Percentiles rank a stretch among this genome's conserved stretches.
Conservation (phyloP, 2,113 vertebrate species). For the Rhegmatorhina hoffmannsi region DNA sequence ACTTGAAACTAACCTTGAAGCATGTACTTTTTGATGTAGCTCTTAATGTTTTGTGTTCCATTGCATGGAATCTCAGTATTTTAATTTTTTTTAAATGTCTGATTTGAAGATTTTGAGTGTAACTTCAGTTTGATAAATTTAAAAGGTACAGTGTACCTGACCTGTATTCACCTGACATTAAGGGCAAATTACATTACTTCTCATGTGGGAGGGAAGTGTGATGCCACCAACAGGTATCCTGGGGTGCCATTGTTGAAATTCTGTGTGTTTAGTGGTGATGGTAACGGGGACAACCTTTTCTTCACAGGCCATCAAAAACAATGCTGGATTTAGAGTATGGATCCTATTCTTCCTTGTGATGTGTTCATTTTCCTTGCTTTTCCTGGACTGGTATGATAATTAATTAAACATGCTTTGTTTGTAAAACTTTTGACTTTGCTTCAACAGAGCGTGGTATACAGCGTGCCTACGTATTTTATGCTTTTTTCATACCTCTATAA, state of each 20-base stretch:
- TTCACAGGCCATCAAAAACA: conserved; percentile 95
- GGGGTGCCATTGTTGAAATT: not conserved
- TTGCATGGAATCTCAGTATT: not conserved
- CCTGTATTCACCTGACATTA: not conserved
- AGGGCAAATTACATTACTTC: not conserved
- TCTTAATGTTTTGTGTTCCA: not conserved
- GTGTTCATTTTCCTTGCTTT: conserved; percentile 98
- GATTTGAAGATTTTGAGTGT: not conserved
- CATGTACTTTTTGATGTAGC: fast-evolving
- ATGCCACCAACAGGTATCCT: not conserved
- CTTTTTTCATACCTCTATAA: too few relatives aligned
- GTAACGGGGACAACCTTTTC: not conserved
- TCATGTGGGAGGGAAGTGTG: not conserved
- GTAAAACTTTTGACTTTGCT: not conserved
- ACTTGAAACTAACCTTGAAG: not conserved
- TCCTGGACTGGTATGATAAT: conserved; percentile 98
- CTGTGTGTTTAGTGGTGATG: not conserved
- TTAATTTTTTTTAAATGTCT: not conserved
- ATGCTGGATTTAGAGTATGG: conserved; percentile 97
- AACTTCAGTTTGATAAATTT: not conserved
- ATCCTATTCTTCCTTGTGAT: conserved; percentile 98
- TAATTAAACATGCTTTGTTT: conserved; percentile 57
- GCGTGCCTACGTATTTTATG: fast-evolving
- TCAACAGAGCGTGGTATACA: fast-evolving
- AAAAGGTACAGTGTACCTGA: not conserved